phyloP scores from a whole-genome alignment of 1,140 invertebrate genomes.

The Lordiphosa clarofinis region DNA sequence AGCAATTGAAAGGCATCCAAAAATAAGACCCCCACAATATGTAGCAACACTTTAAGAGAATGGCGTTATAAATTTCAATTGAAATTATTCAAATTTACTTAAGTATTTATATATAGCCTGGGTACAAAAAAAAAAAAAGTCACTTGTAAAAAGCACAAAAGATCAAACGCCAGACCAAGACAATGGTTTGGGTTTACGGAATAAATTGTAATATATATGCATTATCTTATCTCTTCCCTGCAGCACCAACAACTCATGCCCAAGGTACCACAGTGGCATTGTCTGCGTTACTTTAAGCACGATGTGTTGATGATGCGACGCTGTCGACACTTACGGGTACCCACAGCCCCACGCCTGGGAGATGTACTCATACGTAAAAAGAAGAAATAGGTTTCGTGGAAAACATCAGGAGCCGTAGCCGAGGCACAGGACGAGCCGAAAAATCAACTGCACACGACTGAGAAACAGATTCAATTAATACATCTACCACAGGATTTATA shows the following conservation, averaged over 20 bases:
- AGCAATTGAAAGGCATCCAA: conserved; percentile 58
- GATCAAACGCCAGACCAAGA: conserved; percentile 10
- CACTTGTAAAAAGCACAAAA: conserved; percentile 20
- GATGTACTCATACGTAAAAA: conserved; percentile 67
- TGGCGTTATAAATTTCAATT: conserved; percentile 64
- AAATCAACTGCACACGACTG: conserved; percentile 52
- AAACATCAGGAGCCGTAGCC: background rate
- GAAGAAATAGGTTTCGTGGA: conserved; percentile 53
- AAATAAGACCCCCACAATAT: conserved; percentile 43
- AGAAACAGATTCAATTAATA: conserved; percentile 59
- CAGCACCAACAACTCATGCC: conserved; percentile 75
- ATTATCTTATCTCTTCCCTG: conserved; percentile 1
- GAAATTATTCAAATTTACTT: conserved; percentile 66
- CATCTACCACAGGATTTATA: conserved; percentile 62
- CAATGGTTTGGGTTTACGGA: conserved; percentile 2
- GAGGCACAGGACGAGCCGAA: conserved; percentile 2
- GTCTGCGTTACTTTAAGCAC: conserved; percentile 87
- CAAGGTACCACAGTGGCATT: conserved; percentile 88
- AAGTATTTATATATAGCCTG: conserved; percentile 6
- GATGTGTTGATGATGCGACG: conserved; percentile 84
- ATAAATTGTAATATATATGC: background rate
- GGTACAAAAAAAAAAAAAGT: conserved; percentile 4
- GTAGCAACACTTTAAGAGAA: conserved; percentile 39
- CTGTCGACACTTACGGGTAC: conserved; percentile 81
- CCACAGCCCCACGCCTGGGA: conserved; percentile 67